Evolutionary conservation across 2,888 invertebrate genomes (phyloP).

Genomic region (Hydropsyche betteni): DNA sequence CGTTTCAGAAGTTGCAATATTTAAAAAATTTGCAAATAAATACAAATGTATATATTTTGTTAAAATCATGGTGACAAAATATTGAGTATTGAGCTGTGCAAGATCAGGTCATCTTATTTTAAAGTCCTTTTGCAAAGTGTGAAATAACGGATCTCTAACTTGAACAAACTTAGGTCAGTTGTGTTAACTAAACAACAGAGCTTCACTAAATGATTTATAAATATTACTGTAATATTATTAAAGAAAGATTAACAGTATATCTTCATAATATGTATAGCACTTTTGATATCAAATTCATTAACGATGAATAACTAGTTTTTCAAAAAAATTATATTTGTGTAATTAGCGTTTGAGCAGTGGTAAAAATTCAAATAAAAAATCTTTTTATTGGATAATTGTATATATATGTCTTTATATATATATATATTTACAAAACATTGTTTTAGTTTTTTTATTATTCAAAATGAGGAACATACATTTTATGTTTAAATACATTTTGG

Average conservation of each 20-base stretch:
- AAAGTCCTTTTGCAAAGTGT: neutral
- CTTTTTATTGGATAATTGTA: too few relatives aligned
- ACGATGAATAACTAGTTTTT: too few relatives aligned
- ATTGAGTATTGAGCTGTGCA: neutral
- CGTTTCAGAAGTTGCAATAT: too few relatives aligned
- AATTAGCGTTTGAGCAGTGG: too few relatives aligned
- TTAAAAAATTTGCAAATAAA: too few relatives aligned
- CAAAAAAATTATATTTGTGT: too few relatives aligned
- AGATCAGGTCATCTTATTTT: neutral
- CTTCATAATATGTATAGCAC: neutral
- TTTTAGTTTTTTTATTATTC: neutral
- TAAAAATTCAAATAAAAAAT: neutral
- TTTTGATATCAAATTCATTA: too few relatives aligned
- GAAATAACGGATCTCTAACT: conserved; percentile 20
- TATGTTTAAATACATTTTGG: too few relatives aligned
- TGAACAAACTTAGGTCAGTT: conserved; percentile 11
- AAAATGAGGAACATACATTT: neutral
- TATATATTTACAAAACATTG: neutral
- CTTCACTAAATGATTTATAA: neutral
- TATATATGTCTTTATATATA: neutral
- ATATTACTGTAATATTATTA: neutral
- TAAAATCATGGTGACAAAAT: too few relatives aligned
- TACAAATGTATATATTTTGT: too few relatives aligned
- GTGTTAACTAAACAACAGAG: conserved; percentile 8
- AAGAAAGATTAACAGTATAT: neutral